phyloP scores from a whole-genome alignment of 2,888 invertebrate species.

The Brachynemurus nebulosus region DNA sequence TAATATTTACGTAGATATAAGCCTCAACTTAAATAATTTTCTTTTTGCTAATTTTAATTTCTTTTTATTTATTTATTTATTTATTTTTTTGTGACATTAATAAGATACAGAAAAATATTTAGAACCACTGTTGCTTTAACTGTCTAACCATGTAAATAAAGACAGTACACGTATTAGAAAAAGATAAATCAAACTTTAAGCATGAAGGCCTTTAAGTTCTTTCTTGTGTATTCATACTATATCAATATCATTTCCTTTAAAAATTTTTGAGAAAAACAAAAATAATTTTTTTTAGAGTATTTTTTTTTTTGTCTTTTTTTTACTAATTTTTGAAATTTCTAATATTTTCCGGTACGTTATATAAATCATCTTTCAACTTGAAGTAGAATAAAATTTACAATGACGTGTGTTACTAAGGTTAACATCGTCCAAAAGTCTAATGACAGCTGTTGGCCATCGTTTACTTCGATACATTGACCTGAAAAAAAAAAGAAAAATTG shows the following conservation, averaged over 20 bases:
- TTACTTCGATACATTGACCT: slow-evolving; percentile 50
- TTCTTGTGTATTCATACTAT: neutral
- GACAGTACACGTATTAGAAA: too few relatives aligned
- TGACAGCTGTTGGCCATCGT: slow-evolving; percentile 23
- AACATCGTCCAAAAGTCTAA: slow-evolving; percentile 12
- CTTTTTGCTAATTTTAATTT: too few relatives aligned
- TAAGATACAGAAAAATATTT: too few relatives aligned
- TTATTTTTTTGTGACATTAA: neutral
- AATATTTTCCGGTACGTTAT: slow-evolving; percentile 3
- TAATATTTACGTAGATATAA: too few relatives aligned
- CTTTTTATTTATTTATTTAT: neutral
- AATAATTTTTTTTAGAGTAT: neutral
- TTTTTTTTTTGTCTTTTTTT: slow-evolving; percentile 3
- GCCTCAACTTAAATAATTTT: too few relatives aligned
- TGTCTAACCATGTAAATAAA: too few relatives aligned
- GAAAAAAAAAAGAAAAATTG: slow-evolving; percentile 23
- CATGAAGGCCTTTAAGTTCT: neutral
- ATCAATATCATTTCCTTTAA: neutral
- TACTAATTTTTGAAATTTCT: too few relatives aligned
- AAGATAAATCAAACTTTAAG: too few relatives aligned
- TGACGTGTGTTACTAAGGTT: slow-evolving; percentile 14
- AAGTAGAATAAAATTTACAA: slow-evolving; percentile 16
- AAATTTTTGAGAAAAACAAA: neutral
- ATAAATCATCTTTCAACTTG: slow-evolving; percentile 15
- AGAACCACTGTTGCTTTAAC: too few relatives aligned